Conservation (phyloP, 2,113 vertebrate genomes). For the Tapirus terrestris region DNA sequence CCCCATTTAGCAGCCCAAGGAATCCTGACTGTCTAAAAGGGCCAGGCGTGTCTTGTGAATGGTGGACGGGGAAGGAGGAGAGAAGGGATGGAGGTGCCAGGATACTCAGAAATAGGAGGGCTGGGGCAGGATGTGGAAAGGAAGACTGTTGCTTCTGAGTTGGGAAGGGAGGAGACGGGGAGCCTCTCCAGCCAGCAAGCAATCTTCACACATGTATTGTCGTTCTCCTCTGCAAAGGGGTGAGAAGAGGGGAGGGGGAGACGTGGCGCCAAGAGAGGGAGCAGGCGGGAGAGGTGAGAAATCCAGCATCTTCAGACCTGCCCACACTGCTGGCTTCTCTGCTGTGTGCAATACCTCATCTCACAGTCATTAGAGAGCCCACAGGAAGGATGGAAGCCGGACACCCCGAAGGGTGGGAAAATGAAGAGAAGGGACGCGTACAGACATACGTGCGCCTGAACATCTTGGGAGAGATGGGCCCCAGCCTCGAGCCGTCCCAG, state of each 20-base stretch:
- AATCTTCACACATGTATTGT: constrained; percentile 60
- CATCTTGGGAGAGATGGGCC: not conserved
- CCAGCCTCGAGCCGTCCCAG: not conserved
- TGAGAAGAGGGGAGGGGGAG: constrained; percentile 69
- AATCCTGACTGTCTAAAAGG: not conserved
- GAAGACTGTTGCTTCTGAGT: not conserved
- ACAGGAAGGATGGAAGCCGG: constrained; percentile 5
- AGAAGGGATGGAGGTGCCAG: not conserved
- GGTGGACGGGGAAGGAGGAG: not conserved
- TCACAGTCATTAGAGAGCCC: constrained; percentile 71
- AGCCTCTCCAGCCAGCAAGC: constrained; percentile 35
- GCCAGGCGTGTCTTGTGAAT: not conserved
- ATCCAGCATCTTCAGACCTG: constrained; percentile 75
- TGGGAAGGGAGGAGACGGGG: not conserved
- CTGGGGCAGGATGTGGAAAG: not conserved
- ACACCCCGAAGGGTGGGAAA: constrained; percentile 49
- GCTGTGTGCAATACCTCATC: constrained; percentile 43
- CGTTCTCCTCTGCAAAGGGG: constrained; percentile 59
- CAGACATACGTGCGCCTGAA: not conserved
- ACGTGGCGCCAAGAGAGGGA: constrained; percentile 19
- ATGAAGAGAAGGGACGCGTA: not conserved
- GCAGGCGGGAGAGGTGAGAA: constrained; percentile 69
- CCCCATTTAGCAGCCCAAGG: not conserved
- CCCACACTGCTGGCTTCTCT: constrained; percentile 60
- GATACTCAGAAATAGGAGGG: not conserved